phyloP scores from a whole-genome alignment of 2,113 vertebrate genomes.

The Grammomys dolichurus region DNA sequence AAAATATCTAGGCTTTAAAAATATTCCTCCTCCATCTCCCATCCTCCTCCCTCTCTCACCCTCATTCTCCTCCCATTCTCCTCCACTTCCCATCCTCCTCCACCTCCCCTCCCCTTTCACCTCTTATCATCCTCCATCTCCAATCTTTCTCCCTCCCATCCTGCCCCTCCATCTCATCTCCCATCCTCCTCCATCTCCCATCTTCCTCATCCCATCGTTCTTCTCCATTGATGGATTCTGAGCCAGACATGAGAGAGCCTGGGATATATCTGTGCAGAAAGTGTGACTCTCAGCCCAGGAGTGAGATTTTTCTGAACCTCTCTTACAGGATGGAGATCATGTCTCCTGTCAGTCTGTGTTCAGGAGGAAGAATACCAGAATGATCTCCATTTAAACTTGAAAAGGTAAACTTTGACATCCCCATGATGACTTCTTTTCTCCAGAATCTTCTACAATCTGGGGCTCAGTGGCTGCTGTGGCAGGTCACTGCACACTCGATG shows the following conservation, averaged over 20 bases:
- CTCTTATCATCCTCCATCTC: neutral
- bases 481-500: rapidly evolving
- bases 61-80: no score
- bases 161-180: no score
- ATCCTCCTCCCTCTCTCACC: neutral
- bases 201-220: neutral
- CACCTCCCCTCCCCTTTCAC: rapidly evolving
- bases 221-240: neutral
- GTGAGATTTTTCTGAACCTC: neutral
- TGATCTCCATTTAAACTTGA: neutral
- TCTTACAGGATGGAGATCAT: neutral
- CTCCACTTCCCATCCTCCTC: no score
- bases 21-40: neutral
- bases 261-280: neutral
- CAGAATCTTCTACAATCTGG: neutral
- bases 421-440: neutral
- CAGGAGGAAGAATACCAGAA: no score
- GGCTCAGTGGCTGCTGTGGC: no score
- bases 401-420: neutral
- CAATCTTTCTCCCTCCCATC: neutral
- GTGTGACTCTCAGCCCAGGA: no score
- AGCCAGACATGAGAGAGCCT: neutral
- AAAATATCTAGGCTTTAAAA: neutral
- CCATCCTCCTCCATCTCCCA: neutral
- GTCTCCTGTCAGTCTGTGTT: neutral